These are phyloP conservation scores for Heliconius hermathena DNA, from an alignment of 1,140 invertebrate genomes.

Conservation along the genomic window DNA sequence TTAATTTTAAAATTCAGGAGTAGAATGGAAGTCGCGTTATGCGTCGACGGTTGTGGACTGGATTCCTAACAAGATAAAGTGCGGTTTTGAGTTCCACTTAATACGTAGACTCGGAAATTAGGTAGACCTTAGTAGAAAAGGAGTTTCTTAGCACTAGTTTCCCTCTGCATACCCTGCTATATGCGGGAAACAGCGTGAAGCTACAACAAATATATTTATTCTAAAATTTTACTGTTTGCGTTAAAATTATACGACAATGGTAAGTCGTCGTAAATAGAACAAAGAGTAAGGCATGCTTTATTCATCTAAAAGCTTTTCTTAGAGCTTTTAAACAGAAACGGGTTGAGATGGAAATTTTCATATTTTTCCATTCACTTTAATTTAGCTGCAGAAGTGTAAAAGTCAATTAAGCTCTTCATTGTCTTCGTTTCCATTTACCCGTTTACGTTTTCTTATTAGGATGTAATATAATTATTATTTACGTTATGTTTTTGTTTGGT, in stretches of 20 bases:
- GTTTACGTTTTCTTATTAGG: background rate
- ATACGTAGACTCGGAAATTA: too few species aligned
- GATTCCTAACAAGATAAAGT: too few species aligned
- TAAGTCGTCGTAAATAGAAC: conserved; percentile 2
- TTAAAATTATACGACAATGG: background rate
- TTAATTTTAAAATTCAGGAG: too few species aligned
- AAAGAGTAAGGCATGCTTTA: conserved; percentile 8
- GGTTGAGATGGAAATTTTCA: conserved; percentile 18
- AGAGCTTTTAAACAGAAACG: background rate
- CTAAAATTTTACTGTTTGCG: too few species aligned
- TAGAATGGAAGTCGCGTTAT: too few species aligned
- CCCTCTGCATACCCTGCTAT: background rate
- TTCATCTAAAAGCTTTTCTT: conserved; percentile 8
- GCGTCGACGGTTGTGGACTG: too few species aligned
- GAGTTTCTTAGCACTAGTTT: too few species aligned
- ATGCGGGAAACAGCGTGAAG: background rate
- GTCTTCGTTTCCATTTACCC: conserved; percentile 10
- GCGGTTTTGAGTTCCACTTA: too few species aligned
- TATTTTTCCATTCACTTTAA: conserved; percentile 28
- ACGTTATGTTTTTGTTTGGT: background rate
- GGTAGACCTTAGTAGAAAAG: too few species aligned
- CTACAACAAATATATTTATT: too few species aligned
- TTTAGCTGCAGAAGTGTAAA: conserved; percentile 22
- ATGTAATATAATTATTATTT: background rate
- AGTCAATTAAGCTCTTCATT: conserved; percentile 26